Base-by-base conservation (phyloP, 2,797 vertebrate genomes). In the Alectoris magna region DNA sequence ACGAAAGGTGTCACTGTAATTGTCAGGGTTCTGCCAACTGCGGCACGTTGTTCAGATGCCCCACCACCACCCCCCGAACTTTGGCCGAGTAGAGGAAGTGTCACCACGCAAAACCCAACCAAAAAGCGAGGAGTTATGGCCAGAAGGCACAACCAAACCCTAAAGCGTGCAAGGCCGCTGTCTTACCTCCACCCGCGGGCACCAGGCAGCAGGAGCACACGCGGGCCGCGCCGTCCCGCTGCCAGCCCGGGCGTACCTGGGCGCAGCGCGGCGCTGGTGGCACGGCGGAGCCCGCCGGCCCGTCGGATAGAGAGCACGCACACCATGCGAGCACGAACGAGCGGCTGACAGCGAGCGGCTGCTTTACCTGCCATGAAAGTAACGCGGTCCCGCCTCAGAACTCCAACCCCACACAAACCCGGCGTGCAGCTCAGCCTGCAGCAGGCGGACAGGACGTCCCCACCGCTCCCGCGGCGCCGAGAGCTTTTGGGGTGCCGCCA, bases 301-400 rank as follows among this genome's bases (percentile, higher is more conserved):
- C 31, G 31, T 12, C 55, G 19, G 31, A 31, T n/a, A n/a, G 18
- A 19, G 55, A 22, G 55, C 31, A 14, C 31, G n/a, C 11, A 22
- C 55, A 21, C 19, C 55, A 34, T 0, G 22, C 8, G 17, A 84
- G 53, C 64, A 38, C 51, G 60, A 59, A 64, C 53, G 23, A 10
- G 9, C 80, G 6, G 34, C 3, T 43, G 53, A 46, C 0, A 55
- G 84, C 9, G 0, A 63, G 63, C 11, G 0, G 3, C 41, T 51
- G 23, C 23, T 85, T 96, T 96, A 96, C 96, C 96, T 96, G 94
- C 15, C 56, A 49, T 1, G 6, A 78, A 51, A 2, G 49, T 22
- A 84, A 36, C 1, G 12, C 3, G 26, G 75, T 93, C 82, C 75
- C 53, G 14, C 11, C 64, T 34, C 62, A 43, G 90, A 29, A 38